Evolutionary conservation across 2,888 invertebrate species (phyloP).

Genomic region (Cheilosia soror): DNA sequence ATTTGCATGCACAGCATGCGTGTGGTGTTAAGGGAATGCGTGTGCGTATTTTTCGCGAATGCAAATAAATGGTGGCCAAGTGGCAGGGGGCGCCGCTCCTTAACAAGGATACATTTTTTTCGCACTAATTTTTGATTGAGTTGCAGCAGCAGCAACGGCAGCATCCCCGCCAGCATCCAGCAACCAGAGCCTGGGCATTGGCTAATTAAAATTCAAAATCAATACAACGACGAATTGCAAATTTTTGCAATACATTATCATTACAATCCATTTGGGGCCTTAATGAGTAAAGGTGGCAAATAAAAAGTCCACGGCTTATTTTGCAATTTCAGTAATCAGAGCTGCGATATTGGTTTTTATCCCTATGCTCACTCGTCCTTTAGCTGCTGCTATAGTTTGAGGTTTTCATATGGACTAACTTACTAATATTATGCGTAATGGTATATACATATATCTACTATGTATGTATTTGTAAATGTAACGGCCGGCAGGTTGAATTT

Average conservation of each 20-base stretch:
- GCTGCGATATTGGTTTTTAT: constrained; percentile 1
- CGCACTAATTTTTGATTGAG: constrained; percentile 64
- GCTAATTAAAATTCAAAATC: constrained; percentile 69
- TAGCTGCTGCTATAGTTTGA: not conserved
- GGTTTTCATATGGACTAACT: too few species aligned
- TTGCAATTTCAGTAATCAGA: constrained; percentile 66
- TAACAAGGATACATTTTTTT: constrained; percentile 7
- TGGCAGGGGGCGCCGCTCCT: constrained; percentile 1
- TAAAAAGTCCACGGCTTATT: constrained; percentile 48
- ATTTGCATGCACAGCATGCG: constrained; percentile 29
- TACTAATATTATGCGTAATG: too few species aligned
- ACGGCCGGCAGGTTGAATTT: too few species aligned
- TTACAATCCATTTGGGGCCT: constrained; percentile 55
- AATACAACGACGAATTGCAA: constrained; percentile 51
- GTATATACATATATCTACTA: too few species aligned
- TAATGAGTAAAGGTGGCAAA: constrained; percentile 18
- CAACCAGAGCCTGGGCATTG: constrained; percentile 34
- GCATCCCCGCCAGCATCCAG: constrained; percentile 4
- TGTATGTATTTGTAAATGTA: too few species aligned
- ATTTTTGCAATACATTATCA: constrained; percentile 63
- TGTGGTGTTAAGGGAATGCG: constrained; percentile 22
- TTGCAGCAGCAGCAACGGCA: constrained; percentile 14
- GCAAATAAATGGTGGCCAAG: not conserved
- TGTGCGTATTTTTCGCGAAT: constrained; percentile 21
- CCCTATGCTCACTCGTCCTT: constrained; percentile 3